Evolutionary conservation across 2,888 invertebrate species (phyloP), one percentile per base, ranked within the genome.

Genomic region (Agonopterix subpropinquella): DNA sequence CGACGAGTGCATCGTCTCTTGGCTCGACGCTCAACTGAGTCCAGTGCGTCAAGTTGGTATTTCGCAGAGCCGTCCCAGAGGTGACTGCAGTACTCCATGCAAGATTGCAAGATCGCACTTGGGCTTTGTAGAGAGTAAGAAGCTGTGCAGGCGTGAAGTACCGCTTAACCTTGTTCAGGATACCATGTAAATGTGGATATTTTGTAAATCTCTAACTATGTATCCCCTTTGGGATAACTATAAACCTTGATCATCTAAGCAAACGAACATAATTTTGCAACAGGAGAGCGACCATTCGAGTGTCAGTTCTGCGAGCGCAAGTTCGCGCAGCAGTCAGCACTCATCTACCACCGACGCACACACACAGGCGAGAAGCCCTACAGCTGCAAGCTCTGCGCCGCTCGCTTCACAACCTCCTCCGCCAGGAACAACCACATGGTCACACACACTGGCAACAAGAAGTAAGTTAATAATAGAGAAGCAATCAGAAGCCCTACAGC

Each of bases 351-450:
- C 72, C 73, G 79, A 7, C 80, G 89, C 53, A 89, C 87, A 53
- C 89, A 89, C 77, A 89, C 89, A 0, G 89, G 89, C 4, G 89
- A 89, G 71, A 88, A 88, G 67, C 89, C 89, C 0, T 89, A 84
- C 76, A 61, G 65, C 58, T 89, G 89, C 75, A 89, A 85, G 67
- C 39, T 82, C 10, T 89, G 89, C 66, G 54, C 77, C 1, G 83
- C 86, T 4, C 63, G 77, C 48, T 89, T 89, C 76, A 89, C 89
- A 61, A 89, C 89, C 46, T 86, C 88, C 36, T 89, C 89, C 0
- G 85, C 89, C 0, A 61, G 89, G 57, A 89, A 89, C 63, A 89
- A 88, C 68, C 89, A 89, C 49, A 65, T 88, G 70, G 54, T 88
- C 63, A 87, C 87, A 1, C 89, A 89, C 53, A 80, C 83, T 0